A percentile compares a stretch with the other conserved stretches of the same genome.
Conservation (phyloP, 2,113 vertebrate genomes). For the Canis aureus region DNA sequence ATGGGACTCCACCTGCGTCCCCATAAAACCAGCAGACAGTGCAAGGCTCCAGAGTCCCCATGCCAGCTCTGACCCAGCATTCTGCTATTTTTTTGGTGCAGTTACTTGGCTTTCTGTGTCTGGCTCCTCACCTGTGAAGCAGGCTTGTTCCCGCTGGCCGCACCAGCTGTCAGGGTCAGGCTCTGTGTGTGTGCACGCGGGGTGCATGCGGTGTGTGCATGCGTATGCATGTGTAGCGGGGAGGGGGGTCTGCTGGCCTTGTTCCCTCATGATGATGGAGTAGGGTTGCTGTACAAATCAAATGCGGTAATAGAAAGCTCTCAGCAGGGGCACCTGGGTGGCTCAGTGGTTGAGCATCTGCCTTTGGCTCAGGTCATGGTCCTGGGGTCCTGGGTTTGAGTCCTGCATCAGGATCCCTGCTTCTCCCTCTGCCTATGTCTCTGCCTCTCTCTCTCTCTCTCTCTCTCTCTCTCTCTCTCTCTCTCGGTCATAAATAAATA, state of each 20-base stretch:
- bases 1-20: background rate
- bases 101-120: rapidly evolving
- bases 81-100: rapidly evolving
- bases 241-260: background rate
- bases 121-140: background rate
- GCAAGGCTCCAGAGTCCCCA: background rate
- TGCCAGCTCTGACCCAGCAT: background rate
- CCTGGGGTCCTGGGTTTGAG: too few species aligned
- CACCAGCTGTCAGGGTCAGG: background rate
- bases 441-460: too few species aligned
- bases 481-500: too few species aligned
- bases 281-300: background rate
- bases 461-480: too few species aligned
- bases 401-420: too few species aligned
- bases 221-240: rapidly evolving
- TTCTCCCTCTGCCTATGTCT: too few species aligned
- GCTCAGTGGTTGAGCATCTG: too few species aligned
- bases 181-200: background rate
- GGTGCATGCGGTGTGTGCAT: background rate
- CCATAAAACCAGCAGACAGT: background rate
- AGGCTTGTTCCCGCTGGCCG: background rate
- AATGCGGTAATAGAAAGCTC: background rate
- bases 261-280: background rate
- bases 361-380: too few species aligned
- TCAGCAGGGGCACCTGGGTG: background rate